These are phyloP conservation scores for Diabrotica virgifera DNA, from an alignment of 1,140 invertebrate genomes.

Conservation along the genomic window DNA sequence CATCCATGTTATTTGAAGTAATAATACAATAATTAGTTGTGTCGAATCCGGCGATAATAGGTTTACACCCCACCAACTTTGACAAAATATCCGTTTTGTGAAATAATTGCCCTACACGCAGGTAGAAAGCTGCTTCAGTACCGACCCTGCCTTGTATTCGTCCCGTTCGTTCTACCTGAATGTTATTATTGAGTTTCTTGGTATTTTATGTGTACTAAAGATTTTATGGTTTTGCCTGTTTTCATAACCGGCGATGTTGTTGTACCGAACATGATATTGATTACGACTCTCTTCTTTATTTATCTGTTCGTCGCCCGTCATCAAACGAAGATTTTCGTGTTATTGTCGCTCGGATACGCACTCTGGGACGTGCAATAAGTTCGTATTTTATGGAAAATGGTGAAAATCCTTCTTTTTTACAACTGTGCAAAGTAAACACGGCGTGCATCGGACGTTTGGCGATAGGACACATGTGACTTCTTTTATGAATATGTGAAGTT, in stretches of 20 bases:
- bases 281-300: slow-evolving; percentile 1
- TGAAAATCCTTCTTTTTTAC: no score
- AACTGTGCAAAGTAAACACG: no score
- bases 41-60: no score
- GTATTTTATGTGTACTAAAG: slow-evolving; percentile 3
- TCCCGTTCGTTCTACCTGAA: background rate
- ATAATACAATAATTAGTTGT: no score
- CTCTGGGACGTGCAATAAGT: background rate
- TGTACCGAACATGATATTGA: background rate
- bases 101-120: no score
- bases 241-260: slow-evolving; percentile 2
- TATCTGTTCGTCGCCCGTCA: background rate
- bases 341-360: background rate
- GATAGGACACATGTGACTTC: no score
- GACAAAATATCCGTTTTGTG: no score
- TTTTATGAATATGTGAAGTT: no score
- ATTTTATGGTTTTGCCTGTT: background rate
- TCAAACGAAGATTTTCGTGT: background rate
- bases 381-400: background rate
- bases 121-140: background rate
- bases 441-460: no score
- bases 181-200: background rate
- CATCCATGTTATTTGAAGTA: no score
- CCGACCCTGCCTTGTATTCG: background rate
- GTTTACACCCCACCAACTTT: no score